phyloP scores from a whole-genome alignment of 2,888 invertebrate genomes.

The Podabrus alpinus region DNA sequence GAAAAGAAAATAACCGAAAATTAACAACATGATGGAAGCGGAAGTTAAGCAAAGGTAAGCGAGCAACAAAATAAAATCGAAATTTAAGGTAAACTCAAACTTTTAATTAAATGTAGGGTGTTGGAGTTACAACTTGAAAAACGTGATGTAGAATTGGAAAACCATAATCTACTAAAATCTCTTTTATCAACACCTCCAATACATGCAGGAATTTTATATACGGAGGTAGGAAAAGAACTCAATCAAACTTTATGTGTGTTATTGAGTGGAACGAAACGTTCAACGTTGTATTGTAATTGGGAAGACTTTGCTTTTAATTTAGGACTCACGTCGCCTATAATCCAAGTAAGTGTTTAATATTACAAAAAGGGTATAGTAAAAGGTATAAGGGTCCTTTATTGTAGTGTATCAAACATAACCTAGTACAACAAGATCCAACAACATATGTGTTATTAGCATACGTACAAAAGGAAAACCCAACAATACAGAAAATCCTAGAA shows the following conservation, averaged over 20 bases:
- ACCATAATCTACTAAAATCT: slow-evolving; percentile 13
- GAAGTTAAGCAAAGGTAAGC: neutral
- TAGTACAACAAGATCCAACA: slow-evolving; percentile 27
- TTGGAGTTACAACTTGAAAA: neutral
- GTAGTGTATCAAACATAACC: slow-evolving; percentile 17
- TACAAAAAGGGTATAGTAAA: neutral
- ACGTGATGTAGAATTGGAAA: neutral
- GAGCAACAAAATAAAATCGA: no score
- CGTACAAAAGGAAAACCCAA: slow-evolving; percentile 22
- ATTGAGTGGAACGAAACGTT: slow-evolving; percentile 18
- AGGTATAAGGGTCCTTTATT: neutral
- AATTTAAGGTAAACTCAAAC: neutral
- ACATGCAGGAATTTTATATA: slow-evolving; percentile 27
- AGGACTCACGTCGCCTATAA: slow-evolving; percentile 18
- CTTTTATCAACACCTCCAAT: slow-evolving; percentile 21
- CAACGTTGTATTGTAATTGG: slow-evolving; percentile 21
- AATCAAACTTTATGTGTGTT: slow-evolving; percentile 20
- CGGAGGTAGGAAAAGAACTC: slow-evolving; percentile 6
- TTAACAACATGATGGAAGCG: neutral
- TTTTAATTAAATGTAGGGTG: neutral
- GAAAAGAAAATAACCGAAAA: no score
- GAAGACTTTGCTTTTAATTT: slow-evolving; percentile 21
- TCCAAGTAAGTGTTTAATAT: slow-evolving; percentile 14
- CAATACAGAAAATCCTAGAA: slow-evolving; percentile 21
- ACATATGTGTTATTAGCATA: slow-evolving; percentile 23